phyloP scores from a whole-genome alignment of 2,888 invertebrate genomes.

The Pristionchus maxplancki region DNA sequence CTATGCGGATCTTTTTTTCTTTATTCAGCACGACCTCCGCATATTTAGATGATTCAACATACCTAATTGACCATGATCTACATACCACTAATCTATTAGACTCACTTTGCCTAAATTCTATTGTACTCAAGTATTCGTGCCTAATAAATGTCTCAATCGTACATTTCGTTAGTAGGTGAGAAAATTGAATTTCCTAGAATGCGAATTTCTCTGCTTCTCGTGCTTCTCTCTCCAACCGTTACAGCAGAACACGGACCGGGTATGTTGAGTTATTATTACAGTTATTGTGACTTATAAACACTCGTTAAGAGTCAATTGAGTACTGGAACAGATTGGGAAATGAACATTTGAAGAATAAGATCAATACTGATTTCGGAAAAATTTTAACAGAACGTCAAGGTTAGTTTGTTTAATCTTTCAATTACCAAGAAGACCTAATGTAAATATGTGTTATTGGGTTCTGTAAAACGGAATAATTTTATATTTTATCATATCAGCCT shows the following conservation, averaged over 20 bases:
- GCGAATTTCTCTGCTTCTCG: not conserved
- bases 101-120: too few species aligned
- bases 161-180: too few species aligned
- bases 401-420: not conserved
- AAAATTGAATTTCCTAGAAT: too few species aligned
- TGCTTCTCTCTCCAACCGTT: not conserved
- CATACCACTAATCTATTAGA: too few species aligned
- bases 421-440: not conserved
- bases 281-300: not conserved
- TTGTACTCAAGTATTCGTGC: too few species aligned
- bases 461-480: too few species aligned
- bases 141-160: too few species aligned
- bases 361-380: not conserved
- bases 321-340: conserved; percentile 2
- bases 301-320: conserved; percentile 32
- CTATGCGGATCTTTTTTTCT: too few species aligned
- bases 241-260: not conserved
- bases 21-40: too few species aligned
- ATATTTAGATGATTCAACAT: too few species aligned
- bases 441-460: not conserved
- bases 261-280: not conserved
- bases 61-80: too few species aligned
- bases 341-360: not conserved
- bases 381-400: not conserved
- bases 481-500: too few species aligned